Base-by-base conservation (phyloP, 2,113 vertebrate species). In the Odocoileus virginianus region DNA sequence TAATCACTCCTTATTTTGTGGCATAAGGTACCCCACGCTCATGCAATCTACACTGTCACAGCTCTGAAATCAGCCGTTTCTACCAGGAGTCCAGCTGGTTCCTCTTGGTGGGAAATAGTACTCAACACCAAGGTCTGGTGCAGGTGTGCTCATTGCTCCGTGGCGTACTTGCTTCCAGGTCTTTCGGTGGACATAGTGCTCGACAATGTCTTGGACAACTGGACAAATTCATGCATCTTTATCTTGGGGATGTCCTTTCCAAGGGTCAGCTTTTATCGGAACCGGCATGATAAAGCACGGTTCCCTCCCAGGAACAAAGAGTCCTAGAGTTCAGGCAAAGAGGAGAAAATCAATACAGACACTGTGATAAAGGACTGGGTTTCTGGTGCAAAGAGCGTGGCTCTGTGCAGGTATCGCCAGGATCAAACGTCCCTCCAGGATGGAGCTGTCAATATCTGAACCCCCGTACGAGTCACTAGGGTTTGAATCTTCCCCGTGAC, bases 401-500 rank as follows among this genome's bases (percentile, higher is more conserved):
- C 10, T 2, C 14, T 4, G 64, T 1, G 4, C 2, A 16, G n/a
- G 28, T 47, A 28, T 45, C 1, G 0, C 43, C 1, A 1, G 3
- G 28, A 9, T 6, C 1, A 40, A 5, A 57, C 3, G 15, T 28
- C 74, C 28, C 14, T 0, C 30, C 12, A 16, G 71, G 58, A 71
- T 57, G 11, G 6, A 50, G 84, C 21, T 23, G 54, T 50, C 89
- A 79, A 36, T 7, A 25, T 27, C 30, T n/a, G 54, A 30, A 28
- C n/a, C 7, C 7, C 0, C 2, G 57, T 47, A 54, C 36, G 3
- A 14, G 30, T 28, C 13, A 1, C 86, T 58, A 17, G 28, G 2
- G 30, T 13, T 57, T 86, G 61, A 33, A 30, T 25, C 27, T 81
- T 58, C 43, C 12, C 21, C 0, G 0, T 14, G 43, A 33, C 54